These are phyloP conservation scores for Pocillopora damicornis DNA, from an alignment of 64 coral and sea anemone genomes.

Conservation along the genomic window DNA sequence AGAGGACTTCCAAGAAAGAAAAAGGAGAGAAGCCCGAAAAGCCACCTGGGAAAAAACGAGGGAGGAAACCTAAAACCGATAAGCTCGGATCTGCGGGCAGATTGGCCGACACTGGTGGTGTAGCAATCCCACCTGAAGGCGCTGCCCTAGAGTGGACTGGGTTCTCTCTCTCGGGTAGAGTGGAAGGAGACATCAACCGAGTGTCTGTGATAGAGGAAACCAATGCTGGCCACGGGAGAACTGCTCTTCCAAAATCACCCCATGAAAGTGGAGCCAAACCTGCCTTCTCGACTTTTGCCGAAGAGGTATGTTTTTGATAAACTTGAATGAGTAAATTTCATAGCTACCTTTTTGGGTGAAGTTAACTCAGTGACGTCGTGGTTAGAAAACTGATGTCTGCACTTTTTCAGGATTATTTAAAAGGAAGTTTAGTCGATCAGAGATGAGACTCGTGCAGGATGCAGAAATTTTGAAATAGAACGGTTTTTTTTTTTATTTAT, in stretches of 20 bases:
- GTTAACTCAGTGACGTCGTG: neutral
- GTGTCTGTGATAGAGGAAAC: neutral
- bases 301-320: neutral
- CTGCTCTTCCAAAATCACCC: neutral
- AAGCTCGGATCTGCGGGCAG: conserved; percentile 99
- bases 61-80: conserved; percentile 92
- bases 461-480: no score
- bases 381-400: no score
- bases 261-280: conserved; percentile 2
- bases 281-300: conserved; percentile 13
- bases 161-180: conserved; percentile 4
- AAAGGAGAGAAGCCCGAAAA: conserved; percentile 92
- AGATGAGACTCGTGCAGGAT: no score
- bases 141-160: conserved; percentile 45
- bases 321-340: neutral
- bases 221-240: neutral
- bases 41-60: conserved; percentile 81
- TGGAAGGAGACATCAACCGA: conserved; percentile 5
- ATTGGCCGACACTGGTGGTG: conserved; percentile 59
- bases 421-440: no score
- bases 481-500: neutral
- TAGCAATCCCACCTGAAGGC: conserved; percentile 17
- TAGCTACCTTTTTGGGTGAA: neutral
- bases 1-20: conserved; percentile 55
- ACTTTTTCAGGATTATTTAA: no score